Percentiles rank a stretch among this genome's conserved stretches.
Evolutionary conservation across 2,797 vertebrate genomes (phyloP).

Genomic region (Squalus acanthias): DNA sequence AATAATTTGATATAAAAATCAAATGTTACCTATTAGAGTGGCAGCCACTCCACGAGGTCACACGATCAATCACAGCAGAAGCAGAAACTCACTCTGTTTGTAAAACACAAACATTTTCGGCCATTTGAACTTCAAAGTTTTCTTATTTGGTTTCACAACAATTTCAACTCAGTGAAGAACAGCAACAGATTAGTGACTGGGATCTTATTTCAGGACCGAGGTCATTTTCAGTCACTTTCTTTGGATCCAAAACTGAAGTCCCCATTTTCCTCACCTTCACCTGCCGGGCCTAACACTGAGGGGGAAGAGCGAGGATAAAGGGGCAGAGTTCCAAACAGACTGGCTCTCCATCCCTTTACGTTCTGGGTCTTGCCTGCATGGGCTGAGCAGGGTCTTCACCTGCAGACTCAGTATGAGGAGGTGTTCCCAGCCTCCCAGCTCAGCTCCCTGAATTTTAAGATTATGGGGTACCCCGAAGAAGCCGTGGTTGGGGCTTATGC

Average conservation of each 20-base stretch:
- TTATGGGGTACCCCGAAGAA: too few species aligned
- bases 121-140: background rate
- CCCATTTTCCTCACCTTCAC: background rate
- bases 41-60: background rate
- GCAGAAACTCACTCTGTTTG: background rate
- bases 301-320: background rate
- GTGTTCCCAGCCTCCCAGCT: background rate
- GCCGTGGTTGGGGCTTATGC: too few species aligned
- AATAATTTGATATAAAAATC: constrained; percentile 23
- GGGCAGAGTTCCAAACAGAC: background rate
- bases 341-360: background rate
- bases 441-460: background rate
- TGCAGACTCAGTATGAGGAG: background rate
- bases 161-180: background rate
- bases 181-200: background rate
- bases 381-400: background rate
- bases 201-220: background rate
- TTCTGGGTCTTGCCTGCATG: background rate
- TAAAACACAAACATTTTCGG: background rate
- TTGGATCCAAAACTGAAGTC: too few species aligned
- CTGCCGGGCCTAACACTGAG: background rate
- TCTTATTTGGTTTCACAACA: background rate
- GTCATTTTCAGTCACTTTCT: too few species aligned
- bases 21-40: background rate
- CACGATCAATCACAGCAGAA: background rate